Base-by-base conservation (phyloP, 2,888 invertebrate genomes). In the Mamestra brassicae region DNA sequence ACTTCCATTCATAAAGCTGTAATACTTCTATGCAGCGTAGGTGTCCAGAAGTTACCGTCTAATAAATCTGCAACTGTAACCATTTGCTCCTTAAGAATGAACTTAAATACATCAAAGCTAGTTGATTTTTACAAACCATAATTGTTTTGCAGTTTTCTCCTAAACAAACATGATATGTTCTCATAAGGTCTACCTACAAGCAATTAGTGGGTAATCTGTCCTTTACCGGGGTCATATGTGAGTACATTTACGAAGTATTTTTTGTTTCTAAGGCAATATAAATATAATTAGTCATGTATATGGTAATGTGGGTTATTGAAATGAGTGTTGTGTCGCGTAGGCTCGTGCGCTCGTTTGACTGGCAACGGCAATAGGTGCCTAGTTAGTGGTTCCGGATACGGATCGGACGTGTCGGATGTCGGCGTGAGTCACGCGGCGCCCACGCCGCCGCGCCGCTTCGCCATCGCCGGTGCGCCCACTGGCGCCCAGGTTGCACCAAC, bases 381-480 rank as follows among this genome's bases (percentile, higher is more conserved):
- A 94, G 95, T 95, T 95, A 96, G 95, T 95, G 93, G 95, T 96
- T 96, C 96, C 96, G 96, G 96, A 96, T 96, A 96, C 95, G 94
- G 91, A 95, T 95, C 94, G 96, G 95, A 96, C 96, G 96, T 97
- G 97, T 97, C 97, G 97, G 97, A 96, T 96, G 96, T 96, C 96
- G 95, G 94, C 93, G 95, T 97, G 97, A 96, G 92, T 96, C 97
- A 96, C 93, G 93, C 92, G 93, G 95, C 94, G 94, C 95, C 90
- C 85, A 87, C 86, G 85, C 84, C 87, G 85, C 87, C 87, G 85
- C 84, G 76, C 76, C 88, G 76, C 81, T 69, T 81, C 80, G 84
- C 89, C 86, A 87, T 76, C 77, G 76, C 74, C 76, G 80, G 78
- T 80, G 87, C 88, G 84, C 89, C 89, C 88, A 89, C 85, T 84